Percentiles rank a stretch among this genome's conserved stretches.
phyloP scores from a whole-genome alignment of 2,113 vertebrate genomes.

The Phrynosoma platyrhinos region DNA sequence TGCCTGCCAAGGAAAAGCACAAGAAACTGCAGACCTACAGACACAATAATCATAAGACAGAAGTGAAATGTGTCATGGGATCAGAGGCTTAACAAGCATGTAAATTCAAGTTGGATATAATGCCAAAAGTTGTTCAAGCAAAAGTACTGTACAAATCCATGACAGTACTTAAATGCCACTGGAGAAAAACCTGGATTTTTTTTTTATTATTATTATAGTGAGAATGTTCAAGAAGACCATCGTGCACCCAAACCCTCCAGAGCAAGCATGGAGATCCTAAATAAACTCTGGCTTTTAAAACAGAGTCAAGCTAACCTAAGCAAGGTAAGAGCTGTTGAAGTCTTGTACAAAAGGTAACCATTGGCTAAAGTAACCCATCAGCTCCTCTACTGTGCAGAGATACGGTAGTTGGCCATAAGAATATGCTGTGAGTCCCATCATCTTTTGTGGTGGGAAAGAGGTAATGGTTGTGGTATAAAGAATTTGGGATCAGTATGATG shows the following conservation, averaged over 20 bases:
- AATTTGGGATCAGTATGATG: not conserved
- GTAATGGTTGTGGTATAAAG: not conserved
- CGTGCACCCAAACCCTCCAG: not conserved
- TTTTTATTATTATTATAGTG: not conserved
- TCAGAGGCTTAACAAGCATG: not conserved
- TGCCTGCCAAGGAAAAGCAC: slow-evolving; percentile 50
- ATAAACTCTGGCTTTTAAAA: not conserved
- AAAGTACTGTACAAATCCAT: fast-evolving
- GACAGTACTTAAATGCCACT: not conserved
- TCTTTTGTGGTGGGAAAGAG: not conserved
- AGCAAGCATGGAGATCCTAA: not conserved
- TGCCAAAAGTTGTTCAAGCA: not conserved
- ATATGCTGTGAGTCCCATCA: not conserved
- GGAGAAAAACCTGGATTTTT: not conserved
- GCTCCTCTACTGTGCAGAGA: not conserved
- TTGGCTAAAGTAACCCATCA: not conserved
- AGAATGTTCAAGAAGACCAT: not conserved
- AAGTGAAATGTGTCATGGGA: slow-evolving; percentile 64
- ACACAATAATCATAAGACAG: slow-evolving; percentile 62
- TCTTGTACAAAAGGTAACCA: not conserved
- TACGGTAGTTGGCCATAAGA: not conserved
- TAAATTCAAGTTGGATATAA: fast-evolving
- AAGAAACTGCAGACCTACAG: slow-evolving; percentile 41
- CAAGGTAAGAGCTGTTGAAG: not conserved
- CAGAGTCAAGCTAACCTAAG: not conserved